Evolutionary conservation across 2,888 invertebrate genomes (phyloP).

Genomic region (Drosophila rubida): DNA sequence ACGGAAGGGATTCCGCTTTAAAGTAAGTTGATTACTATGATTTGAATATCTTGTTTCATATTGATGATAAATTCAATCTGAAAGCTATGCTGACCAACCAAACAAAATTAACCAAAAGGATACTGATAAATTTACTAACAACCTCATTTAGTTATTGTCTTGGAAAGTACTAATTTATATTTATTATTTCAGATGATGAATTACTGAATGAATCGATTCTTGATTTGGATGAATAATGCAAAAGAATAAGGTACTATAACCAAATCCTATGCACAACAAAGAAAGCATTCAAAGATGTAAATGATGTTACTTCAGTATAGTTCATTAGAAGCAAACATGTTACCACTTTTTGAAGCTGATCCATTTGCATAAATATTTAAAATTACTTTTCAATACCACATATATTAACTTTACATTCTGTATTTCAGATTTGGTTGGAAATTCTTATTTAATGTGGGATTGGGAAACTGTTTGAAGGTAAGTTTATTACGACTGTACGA

Average conservation of each 20-base stretch:
- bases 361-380: not conserved
- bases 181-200: slow-evolving; percentile 15
- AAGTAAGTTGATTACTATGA: slow-evolving; percentile 8
- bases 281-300: not conserved
- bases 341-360: slow-evolving; percentile 72
- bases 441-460: not conserved
- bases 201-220: not conserved
- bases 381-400: not conserved
- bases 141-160: rapidly evolving
- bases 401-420: not conserved
- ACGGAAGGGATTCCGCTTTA: not conserved
- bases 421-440: slow-evolving; percentile 8
- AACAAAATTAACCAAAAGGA: slow-evolving; percentile 68
- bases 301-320: slow-evolving; percentile 76
- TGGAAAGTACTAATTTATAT: not conserved
- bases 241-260: slow-evolving; percentile 20
- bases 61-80: slow-evolving; percentile 62
- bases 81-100: slow-evolving; percentile 61
- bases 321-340: slow-evolving; percentile 77
- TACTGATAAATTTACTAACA: slow-evolving; percentile 45
- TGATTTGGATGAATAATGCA: not conserved
- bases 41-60: not conserved
- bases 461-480: slow-evolving; percentile 13
- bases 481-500: not conserved
- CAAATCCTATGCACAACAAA: too few relatives aligned